Conservation (phyloP, 1,140 invertebrate genomes). For the Hyles euphorbiae region DNA sequence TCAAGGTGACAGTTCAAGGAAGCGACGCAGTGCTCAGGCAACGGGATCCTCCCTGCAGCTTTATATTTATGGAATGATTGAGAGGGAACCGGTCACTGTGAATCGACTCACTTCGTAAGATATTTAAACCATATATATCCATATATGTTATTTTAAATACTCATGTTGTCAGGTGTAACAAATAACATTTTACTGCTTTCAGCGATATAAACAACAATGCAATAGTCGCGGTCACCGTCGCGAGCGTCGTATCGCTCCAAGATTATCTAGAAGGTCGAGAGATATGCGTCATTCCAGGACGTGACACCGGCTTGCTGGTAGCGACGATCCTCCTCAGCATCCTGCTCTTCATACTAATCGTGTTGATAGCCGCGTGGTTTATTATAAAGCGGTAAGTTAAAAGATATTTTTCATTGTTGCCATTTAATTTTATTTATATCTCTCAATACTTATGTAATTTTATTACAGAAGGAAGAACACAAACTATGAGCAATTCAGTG, state of each 20-base stretch:
- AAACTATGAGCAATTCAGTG: conserved; percentile 53
- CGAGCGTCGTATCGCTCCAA: conserved; percentile 45
- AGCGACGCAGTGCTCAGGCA: conserved; percentile 16
- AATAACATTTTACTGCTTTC: conserved; percentile 29
- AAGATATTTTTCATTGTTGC: too few species aligned
- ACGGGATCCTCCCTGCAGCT: conserved; percentile 44
- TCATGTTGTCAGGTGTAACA: background rate
- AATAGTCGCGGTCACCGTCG: conserved; percentile 32
- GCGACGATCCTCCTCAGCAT: conserved; percentile 54
- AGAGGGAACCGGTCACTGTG: conserved; percentile 44
- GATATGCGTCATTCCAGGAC: conserved; percentile 37
- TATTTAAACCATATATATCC: background rate
- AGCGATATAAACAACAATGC: conserved; percentile 50
- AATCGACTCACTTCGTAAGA: conserved; percentile 34
- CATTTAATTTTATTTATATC: conserved; percentile 10
- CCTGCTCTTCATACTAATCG: conserved; percentile 48
- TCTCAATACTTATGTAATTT: conserved; percentile 10
- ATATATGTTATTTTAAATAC: background rate
- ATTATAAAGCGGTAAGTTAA: conserved; percentile 52
- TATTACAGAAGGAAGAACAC: conserved; percentile 42
- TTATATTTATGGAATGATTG: conserved; percentile 54
- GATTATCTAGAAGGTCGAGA: conserved; percentile 52
- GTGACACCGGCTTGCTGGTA: conserved; percentile 50
- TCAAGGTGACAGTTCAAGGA: conserved; percentile 10
- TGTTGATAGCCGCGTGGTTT: conserved; percentile 39